phyloP scores from a whole-genome alignment of 2,113 vertebrate species.

The Macrotis lagotis region DNA sequence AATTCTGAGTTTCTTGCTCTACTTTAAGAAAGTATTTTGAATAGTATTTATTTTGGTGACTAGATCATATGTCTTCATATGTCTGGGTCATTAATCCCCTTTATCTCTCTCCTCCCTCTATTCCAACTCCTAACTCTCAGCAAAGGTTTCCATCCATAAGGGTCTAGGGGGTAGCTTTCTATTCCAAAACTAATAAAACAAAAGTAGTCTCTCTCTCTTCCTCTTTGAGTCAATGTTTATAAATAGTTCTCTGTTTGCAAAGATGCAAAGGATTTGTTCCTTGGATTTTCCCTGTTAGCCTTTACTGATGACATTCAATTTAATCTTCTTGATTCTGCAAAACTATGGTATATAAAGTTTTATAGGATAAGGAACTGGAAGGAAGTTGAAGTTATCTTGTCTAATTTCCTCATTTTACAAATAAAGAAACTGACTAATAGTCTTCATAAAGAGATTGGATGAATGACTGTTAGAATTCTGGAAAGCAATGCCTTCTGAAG shows the following conservation, averaged over 20 bases:
- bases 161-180: background rate
- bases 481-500: background rate
- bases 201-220: background rate
- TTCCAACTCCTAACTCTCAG: background rate
- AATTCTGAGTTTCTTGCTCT: background rate
- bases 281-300: slow-evolving; percentile 15
- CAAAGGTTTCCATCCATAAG: background rate
- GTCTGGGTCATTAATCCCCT: background rate
- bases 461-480: background rate
- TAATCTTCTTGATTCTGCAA: background rate
- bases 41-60: background rate
- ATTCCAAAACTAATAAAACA: slow-evolving; percentile 22
- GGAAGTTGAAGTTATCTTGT: background rate
- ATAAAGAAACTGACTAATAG: background rate
- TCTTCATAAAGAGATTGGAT: background rate
- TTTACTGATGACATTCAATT: background rate
- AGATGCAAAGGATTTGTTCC: slow-evolving; percentile 10
- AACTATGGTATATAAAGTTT: background rate
- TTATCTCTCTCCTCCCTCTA: background rate
- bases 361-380: background rate
- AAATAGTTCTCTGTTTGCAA: slow-evolving; percentile 7
- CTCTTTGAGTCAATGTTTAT: background rate
- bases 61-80: background rate
- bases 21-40: background rate
- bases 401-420: background rate